Evolutionary conservation across 2,797 vertebrate genomes (phyloP), one percentile per base, ranked within the genome.

Genomic region (Leucoraja ocellata): DNA sequence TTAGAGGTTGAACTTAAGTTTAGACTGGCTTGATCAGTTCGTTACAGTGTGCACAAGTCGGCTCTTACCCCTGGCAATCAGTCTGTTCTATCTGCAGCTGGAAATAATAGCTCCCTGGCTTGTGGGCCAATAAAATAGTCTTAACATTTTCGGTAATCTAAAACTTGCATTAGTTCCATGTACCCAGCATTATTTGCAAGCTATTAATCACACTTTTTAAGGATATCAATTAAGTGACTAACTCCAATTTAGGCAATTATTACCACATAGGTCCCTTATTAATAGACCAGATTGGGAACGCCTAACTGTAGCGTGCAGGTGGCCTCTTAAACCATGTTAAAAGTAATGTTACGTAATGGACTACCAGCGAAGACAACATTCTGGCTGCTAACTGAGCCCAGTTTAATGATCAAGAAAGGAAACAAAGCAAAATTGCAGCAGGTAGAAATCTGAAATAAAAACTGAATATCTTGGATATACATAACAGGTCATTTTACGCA

Each of bases 161-260:
- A 84, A 58, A 58, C 81, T 25, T 0, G 61, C 81, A 61, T 84
- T 84, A 84, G 61, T 84, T 84, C 54, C 81, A 36, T 68, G 13
- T 65, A 18, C 1, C 65, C n/a, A n/a, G 16, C 61, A 68, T 88
- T 68, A 68, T 88, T 88, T 88, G 61, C 61, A 88, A 63, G 84
- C n/a, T 65, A 88, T 88, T 88, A 88, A 88, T 88, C 84, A 68
- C 28, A 68, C 25, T 63, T 88, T 88, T 88, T 61, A 63, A 88
- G 28, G 61, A 16, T 18, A 68, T 88, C 21, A 65, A 65, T 88
- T 88, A 88, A 88, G 61, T 65, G 61, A 88, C 61, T 88, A 65
- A 88, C 61, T 65, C 16, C 58, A 86, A 63, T 86, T 63, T 65
- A 65, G 54, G 28, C 58, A 86, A 63, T 86, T 86, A 63, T 63